Evolutionary conservation across 2,888 invertebrate genomes (phyloP).

Genomic region (Neoscelio sp.): DNA sequence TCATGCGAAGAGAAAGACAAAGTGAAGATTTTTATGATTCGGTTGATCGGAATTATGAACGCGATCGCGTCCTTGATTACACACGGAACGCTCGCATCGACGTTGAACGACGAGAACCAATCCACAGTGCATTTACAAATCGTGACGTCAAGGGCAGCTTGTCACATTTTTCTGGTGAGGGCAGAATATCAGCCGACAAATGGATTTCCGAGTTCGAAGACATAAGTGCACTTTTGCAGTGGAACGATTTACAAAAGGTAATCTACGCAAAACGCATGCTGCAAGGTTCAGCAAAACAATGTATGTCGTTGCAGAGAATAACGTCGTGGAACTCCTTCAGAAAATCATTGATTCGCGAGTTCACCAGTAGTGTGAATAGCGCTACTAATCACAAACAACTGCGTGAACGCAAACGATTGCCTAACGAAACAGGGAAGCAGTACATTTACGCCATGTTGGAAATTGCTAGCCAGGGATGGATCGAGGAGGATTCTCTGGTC

Average conservation of each 20-base stretch:
- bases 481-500: constrained; percentile 66
- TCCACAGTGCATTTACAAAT: too few relatives aligned
- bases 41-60: too few relatives aligned
- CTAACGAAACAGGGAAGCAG: constrained; percentile 48
- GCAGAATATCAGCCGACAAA: constrained; percentile 24
- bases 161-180: constrained; percentile 53
- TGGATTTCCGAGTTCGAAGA: constrained; percentile 70
- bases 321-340: constrained; percentile 59
- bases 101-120: too few relatives aligned
- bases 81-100: too few relatives aligned
- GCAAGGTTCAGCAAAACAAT: constrained; percentile 62
- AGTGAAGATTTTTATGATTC: too few relatives aligned
- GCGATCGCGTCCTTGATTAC: too few relatives aligned
- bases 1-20: too few relatives aligned
- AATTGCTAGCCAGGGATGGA: constrained; percentile 62
- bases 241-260: constrained; percentile 61
- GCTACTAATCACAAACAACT: constrained; percentile 59
- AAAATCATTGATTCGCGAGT: constrained; percentile 52
- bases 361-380: constrained; percentile 59
- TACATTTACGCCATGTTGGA: constrained; percentile 68
- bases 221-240: constrained; percentile 49
- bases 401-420: constrained; percentile 40
- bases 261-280: constrained; percentile 63
- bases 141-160: constrained; percentile 61
- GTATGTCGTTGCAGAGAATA: constrained; percentile 44